phyloP scores from a whole-genome alignment of 1,140 invertebrate genomes.

The Chrysoperla carnea region DNA sequence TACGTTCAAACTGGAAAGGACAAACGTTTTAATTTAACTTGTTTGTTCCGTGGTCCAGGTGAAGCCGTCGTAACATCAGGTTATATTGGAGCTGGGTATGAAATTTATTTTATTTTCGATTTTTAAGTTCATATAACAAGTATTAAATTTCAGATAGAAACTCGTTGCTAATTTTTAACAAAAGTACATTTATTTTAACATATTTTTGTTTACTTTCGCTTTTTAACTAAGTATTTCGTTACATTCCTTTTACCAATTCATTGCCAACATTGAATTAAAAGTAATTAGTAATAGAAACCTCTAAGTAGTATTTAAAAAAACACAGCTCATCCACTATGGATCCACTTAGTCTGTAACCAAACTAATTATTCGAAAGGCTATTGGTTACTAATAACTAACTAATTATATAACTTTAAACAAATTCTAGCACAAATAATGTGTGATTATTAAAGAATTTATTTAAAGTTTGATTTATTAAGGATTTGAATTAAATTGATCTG shows the following conservation, averaged over 20 bases:
- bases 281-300: too few relatives aligned
- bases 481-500: constrained; percentile 12
- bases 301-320: too few relatives aligned
- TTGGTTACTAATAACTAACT: not conserved
- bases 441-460: not conserved
- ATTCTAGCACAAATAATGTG: not conserved
- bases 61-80: constrained; percentile 85
- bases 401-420: not conserved
- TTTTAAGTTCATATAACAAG: too few relatives aligned
- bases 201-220: too few relatives aligned
- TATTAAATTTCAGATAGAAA: too few relatives aligned
- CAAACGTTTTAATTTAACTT: constrained; percentile 83
- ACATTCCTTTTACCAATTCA: too few relatives aligned
- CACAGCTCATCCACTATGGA: too few relatives aligned
- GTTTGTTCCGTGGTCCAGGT: constrained; percentile 73
- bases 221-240: too few relatives aligned
- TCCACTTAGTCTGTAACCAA: too few relatives aligned
- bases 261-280: too few relatives aligned
- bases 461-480: not conserved
- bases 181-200: too few relatives aligned
- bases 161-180: too few relatives aligned
- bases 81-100: constrained; percentile 78
- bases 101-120: not conserved
- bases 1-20: constrained; percentile 80
- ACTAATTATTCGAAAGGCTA: not conserved